Base-by-base conservation (phyloP, 2,113 vertebrate genomes). In the Crotophaga sulcirostris region DNA sequence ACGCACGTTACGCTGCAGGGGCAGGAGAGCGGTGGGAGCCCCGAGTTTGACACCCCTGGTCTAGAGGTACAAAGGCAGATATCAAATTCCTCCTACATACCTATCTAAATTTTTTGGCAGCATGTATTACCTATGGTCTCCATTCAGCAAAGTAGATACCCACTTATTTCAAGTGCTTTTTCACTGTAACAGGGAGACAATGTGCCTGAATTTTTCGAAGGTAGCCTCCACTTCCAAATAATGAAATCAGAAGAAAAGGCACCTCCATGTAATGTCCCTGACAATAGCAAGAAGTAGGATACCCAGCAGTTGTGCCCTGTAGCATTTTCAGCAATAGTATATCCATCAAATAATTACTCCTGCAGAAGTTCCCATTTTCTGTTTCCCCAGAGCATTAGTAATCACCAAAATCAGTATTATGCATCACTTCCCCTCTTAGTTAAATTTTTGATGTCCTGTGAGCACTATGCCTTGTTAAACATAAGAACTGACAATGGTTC, bases 291-390 rank as follows among this genome's bases (percentile, higher is more conserved):
- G 51, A 56, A 34, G 66, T n/a, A 44, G 45, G n/a, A 66, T 10
- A 21, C 11, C 55, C 15, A 79, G n/a, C 26, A 56, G 67, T 45
- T 74, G 56, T 0, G 0, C 16, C 36, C 26, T 45, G 47, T 4
- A 59, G 36, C 20, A 49, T 49, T 86, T 79, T 52, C 83, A 86
- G 66, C 63, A 82, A 49, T 23, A 7, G 1, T 21, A 68, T 0
- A 6, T 56, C 63, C 45, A 92, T 60, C 11, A 79, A 90, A 51
- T 31, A 62, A 16, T 24, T 80, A 9, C 31, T 66, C 31, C 67
- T 83, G 23, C 34, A 93, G 33, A 76, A 15, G 5, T 51, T 79
- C 9, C 33, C 54, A 38, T 68, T 26, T 29, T 59, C 40, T 56
- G 40, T 34, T 68, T 42, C 49, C 73, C 58, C 55, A 34, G 79